phyloP scores from a whole-genome alignment of 2,888 invertebrate species.

The Caenorhabditis doughertyi region DNA sequence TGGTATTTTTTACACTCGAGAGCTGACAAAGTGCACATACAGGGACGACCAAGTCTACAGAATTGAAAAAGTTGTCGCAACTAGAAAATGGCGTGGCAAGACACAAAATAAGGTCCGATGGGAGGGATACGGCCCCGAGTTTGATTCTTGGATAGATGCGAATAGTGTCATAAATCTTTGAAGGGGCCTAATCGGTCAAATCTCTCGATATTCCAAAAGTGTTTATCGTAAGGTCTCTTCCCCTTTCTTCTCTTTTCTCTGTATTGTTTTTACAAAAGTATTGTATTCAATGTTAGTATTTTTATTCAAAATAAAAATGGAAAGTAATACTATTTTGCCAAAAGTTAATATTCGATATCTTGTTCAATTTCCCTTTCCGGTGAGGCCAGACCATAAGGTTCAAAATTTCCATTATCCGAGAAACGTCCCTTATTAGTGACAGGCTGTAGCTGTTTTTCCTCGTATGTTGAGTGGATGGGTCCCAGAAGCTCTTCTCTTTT shows the following conservation, averaged over 20 bases:
- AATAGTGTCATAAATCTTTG: neutral
- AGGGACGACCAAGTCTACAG: neutral
- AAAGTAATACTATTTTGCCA: no score
- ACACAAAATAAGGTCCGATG: neutral
- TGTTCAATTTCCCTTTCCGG: no score
- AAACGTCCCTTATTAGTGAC: neutral
- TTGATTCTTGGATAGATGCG: slow-evolving; percentile 4
- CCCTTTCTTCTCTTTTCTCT: no score
- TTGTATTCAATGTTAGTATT: no score
- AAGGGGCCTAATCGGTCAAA: neutral
- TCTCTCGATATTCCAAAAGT: no score
- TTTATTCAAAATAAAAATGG: no score
- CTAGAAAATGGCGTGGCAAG: neutral
- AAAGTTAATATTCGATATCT: no score
- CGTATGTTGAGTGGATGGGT: neutral
- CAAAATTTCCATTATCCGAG: no score
- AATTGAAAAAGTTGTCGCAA: neutral
- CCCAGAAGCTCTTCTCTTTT: neutral
- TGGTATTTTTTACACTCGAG: slow-evolving; percentile 6
- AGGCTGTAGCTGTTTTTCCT: neutral
- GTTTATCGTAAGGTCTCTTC: no score
- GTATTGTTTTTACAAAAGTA: no score
- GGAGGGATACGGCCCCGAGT: slow-evolving; percentile 11
- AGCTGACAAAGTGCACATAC: slow-evolving; percentile 26
- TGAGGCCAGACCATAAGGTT: no score